Base-by-base conservation (phyloP, 2,113 vertebrate genomes). In the Pelobates fuscus region DNA sequence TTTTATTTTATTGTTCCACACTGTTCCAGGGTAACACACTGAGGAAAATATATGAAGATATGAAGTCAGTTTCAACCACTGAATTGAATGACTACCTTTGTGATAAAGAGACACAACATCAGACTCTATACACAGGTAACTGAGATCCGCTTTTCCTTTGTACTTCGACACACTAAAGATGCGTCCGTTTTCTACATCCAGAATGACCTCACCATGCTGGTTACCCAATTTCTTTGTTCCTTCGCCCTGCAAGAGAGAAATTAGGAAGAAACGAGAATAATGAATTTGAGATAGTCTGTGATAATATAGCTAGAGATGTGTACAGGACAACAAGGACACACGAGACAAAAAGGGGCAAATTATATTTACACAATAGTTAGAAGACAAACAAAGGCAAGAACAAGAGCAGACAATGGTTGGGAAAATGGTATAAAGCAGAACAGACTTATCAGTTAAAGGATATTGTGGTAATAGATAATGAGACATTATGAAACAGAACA, bases 141-240 rank as follows among this genome's bases (percentile, higher is more conserved):
- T 93, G 0, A 96, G 91, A 49, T 94, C 92, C 0, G 91, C 91
- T 71, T 93, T 88, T 58, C 95, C 94, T 18, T 87, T 87, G 84
- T 97, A 91, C 81, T 94, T 93, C 0, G 93, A 88, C 12, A 96
- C 95, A 8, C 89, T 96, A 80, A 97, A 97, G 71, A 97, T 84
- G 81, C 92, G 93, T 20, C 94, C 92, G 1, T 88, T 92, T 66
- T 96, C 93, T 81, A 95, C 82, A 8, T 96, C 95, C 7, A 97
- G 81, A 49, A 94, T 85, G 62, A 95, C 82, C 67, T 97, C 95
- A 8, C 95, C 94, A 0, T 95, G 94, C 15, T 61, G 70, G 8
- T 83, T 82, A 57, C 93, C 93, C 79, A 83, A 80, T 54, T 64
- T 84, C 60, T 67, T 82, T 2, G 84, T 88, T 0, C 65, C 68